Percentiles rank a stretch among this genome's conserved stretches.
These are phyloP conservation scores for Otocyon megalotis DNA, from an alignment of 2,113 vertebrate genomes.

Conservation along the genomic window DNA sequence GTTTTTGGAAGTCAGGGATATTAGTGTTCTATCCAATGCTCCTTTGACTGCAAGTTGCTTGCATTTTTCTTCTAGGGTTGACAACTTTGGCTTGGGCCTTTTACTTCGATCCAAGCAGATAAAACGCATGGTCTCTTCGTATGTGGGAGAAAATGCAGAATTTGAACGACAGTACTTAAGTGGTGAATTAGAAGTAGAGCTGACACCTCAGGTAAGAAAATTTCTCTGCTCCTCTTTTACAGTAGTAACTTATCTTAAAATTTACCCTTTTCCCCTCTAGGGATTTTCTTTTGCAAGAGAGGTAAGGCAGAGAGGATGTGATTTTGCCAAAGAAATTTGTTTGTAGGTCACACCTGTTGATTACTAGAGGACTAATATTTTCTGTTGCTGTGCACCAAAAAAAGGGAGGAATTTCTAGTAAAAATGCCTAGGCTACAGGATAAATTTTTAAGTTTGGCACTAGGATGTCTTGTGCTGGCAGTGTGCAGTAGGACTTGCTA, in stretches of 20 bases:
- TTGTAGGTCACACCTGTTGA: neutral
- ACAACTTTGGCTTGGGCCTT: slow-evolving; percentile 97
- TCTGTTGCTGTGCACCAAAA: neutral
- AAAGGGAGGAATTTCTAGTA: neutral
- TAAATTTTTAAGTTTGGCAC: neutral
- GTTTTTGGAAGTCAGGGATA: neutral
- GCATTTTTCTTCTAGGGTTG: slow-evolving; percentile 89
- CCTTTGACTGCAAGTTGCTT: slow-evolving; percentile 24
- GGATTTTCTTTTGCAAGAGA: neutral
- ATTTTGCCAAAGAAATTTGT: neutral
- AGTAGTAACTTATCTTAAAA: neutral
- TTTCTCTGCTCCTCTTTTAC: neutral
- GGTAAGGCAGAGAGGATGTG: neutral
- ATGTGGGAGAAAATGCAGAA: slow-evolving; percentile 98
- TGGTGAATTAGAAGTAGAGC: slow-evolving; percentile 97
- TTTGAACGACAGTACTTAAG: slow-evolving; percentile 97
- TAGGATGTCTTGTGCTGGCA: neutral
- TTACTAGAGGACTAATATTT: neutral
- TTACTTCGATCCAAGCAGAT: slow-evolving; percentile 96
- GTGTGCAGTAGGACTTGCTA: neutral
- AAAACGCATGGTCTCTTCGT: slow-evolving; percentile 97
- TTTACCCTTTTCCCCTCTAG: neutral
- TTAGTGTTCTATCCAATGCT: neutral
- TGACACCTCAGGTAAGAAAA: slow-evolving; percentile 94
- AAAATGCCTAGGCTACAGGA: neutral